Conservation (phyloP, 2,113 vertebrate genomes). For the Phalacrocorax carbo region DNA sequence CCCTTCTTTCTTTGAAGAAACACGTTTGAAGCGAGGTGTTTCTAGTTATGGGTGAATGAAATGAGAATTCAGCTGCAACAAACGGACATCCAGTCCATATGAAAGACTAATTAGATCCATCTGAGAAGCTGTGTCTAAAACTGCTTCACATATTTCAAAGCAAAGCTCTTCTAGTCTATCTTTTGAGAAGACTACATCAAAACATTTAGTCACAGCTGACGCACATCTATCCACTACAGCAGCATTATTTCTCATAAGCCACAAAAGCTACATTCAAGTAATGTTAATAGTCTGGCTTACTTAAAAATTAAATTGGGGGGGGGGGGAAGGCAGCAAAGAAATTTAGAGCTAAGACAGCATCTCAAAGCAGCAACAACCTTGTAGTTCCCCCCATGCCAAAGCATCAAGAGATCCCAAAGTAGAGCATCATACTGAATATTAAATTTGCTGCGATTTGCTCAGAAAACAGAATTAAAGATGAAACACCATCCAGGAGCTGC, state of each 20-base stretch:
- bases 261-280: slow-evolving; percentile 65
- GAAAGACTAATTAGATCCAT: slow-evolving; percentile 91
- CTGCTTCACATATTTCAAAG: slow-evolving; percentile 82
- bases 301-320: slow-evolving; percentile 42
- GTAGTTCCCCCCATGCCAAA: not conserved
- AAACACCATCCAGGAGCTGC: slow-evolving; percentile 21
- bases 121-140: slow-evolving; percentile 80
- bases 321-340: not conserved
- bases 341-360: slow-evolving; percentile 27
- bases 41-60: slow-evolving; percentile 88
- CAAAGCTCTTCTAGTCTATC: slow-evolving; percentile 68
- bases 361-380: not conserved
- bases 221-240: slow-evolving; percentile 59
- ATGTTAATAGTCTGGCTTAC: slow-evolving; percentile 54
- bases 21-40: slow-evolving; percentile 86
- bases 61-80: slow-evolving; percentile 86
- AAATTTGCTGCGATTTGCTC: not conserved
- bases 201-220: slow-evolving; percentile 78
- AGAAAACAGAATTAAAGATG: slow-evolving; percentile 21
- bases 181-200: slow-evolving; percentile 80
- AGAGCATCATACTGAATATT: not conserved
- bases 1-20: slow-evolving; percentile 81
- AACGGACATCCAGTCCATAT: slow-evolving; percentile 80
- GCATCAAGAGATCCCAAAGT: not conserved
- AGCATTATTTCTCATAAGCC: slow-evolving; percentile 69